Percentiles rank a stretch among this genome's conserved stretches.
phyloP scores from a whole-genome alignment of 2,797 vertebrate genomes.

The Apodemus agrarius region DNA sequence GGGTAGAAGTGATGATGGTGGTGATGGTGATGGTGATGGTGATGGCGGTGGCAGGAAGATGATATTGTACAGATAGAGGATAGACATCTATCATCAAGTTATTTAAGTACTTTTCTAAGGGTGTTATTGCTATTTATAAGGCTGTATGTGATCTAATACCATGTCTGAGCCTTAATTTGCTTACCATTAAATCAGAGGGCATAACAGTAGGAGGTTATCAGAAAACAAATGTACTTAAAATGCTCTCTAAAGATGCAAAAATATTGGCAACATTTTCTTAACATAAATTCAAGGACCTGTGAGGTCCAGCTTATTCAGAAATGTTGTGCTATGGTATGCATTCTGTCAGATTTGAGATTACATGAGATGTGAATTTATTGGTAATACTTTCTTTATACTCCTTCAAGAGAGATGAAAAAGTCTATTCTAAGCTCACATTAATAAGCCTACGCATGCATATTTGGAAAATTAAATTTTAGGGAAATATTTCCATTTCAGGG shows the following conservation, averaged over 20 bases:
- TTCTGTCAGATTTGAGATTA: conserved; percentile 46
- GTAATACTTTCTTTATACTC: conserved; percentile 60
- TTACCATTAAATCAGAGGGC: background rate
- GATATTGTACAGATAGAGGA: background rate
- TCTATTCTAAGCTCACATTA: conserved; percentile 75
- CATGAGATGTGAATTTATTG: conserved; percentile 45
- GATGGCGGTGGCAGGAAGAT: background rate
- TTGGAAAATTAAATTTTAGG: conserved; percentile 79
- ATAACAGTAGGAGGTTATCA: background rate
- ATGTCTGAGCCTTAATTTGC: conserved; percentile 19
- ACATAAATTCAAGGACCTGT: background rate
- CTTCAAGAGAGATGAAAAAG: conserved; percentile 67
- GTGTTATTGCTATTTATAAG: background rate
- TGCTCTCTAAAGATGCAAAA: background rate
- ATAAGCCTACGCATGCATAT: conserved; percentile 71
- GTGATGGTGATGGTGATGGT: background rate
- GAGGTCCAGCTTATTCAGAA: background rate
- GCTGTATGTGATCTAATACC: background rate
- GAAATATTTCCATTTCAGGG: conserved; percentile 79
- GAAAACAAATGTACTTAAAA: conserved; percentile 53
- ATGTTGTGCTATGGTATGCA: background rate
- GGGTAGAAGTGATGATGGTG: too few relatives aligned
- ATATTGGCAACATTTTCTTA: conserved; percentile 52
- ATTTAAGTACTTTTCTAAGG: background rate
- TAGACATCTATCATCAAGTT: background rate